Conservation (phyloP, 2,888 invertebrate genomes). For the Nasonia oneida region DNA sequence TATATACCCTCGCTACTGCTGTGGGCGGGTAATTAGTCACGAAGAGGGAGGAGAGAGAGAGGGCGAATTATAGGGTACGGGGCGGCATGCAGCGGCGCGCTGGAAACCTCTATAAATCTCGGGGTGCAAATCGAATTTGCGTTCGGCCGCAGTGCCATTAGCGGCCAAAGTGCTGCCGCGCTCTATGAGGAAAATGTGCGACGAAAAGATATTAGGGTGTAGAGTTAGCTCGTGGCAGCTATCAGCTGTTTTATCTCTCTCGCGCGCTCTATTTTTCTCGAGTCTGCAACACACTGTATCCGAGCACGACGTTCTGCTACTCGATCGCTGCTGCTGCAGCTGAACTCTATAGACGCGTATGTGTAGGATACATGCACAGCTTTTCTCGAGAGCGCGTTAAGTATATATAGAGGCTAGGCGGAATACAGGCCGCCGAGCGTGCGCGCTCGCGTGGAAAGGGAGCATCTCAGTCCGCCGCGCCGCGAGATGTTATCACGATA, state of each 20-base stretch:
- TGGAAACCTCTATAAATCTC: conserved; percentile 6
- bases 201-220: no score
- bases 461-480: background rate
- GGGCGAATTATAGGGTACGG: background rate
- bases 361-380: background rate
- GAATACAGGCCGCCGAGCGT: conserved; percentile 33
- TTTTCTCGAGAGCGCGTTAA: background rate
- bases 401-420: background rate
- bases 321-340: background rate
- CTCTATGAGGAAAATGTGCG: background rate
- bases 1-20: no score
- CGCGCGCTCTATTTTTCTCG: background rate
- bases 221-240: background rate
- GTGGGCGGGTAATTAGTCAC: background rate
- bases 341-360: background rate
- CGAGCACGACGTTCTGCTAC: background rate
- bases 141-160: background rate
- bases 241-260: background rate
- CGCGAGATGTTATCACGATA: conserved; percentile 1
- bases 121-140: background rate
- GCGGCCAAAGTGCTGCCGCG: background rate
- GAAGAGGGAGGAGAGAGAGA: background rate
- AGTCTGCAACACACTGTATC: background rate
- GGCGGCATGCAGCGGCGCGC: background rate
- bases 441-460: conserved; percentile 39